A percentile compares a stretch with the other conserved stretches of the same genome.
Evolutionary conservation across 2,113 vertebrate genomes (phyloP).

Genomic region (Ceuthmochares aereus): DNA sequence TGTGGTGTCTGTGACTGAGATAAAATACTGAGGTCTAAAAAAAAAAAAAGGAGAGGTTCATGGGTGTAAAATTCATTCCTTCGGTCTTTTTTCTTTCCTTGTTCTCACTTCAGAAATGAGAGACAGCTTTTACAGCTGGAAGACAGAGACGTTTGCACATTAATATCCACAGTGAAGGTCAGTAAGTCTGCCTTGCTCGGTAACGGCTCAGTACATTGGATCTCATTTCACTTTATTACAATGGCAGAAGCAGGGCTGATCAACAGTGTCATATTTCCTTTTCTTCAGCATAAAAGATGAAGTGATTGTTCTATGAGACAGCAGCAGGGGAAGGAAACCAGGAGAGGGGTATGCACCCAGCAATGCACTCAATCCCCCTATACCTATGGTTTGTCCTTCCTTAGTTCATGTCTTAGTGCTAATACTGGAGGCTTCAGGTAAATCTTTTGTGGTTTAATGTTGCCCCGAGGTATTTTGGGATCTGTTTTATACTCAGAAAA

Average conservation of each 20-base stretch:
- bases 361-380: neutral
- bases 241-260: conserved; percentile 36
- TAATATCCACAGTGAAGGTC: conserved; percentile 68
- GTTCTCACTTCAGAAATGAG: conserved; percentile 50
- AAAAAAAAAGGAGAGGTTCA: neutral
- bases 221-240: conserved; percentile 72
- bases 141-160: conserved; percentile 43
- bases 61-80: neutral
- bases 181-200: conserved; percentile 53
- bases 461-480: neutral
- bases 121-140: conserved; percentile 20
- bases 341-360: neutral
- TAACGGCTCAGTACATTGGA: conserved; percentile 40
- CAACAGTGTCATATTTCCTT: conserved; percentile 59
- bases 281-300: conserved; percentile 33
- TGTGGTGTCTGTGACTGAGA: neutral
- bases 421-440: neutral
- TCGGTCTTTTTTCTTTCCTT: neutral
- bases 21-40: neutral
- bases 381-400: neutral
- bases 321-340: neutral
- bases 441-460: neutral
- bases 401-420: neutral
- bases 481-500: neutral
- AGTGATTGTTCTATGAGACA: neutral